Evolutionary conservation across 2,888 invertebrate species (phyloP).

Genomic region (Tachina lurida): DNA sequence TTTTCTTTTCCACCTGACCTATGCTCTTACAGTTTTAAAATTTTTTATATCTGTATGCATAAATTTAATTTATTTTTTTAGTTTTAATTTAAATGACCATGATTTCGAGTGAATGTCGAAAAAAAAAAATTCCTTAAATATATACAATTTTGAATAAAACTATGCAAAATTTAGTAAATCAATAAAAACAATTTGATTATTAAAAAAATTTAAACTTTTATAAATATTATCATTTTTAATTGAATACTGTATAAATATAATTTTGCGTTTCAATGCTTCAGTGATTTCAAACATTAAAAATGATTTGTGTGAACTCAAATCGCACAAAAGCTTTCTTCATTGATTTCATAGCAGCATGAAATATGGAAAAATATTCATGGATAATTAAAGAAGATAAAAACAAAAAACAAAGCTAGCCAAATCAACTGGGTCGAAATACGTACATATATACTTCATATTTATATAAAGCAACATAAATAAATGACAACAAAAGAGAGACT

Average conservation of each 20-base stretch:
- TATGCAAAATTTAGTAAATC: neutral
- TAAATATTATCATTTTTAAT: slow-evolving; percentile 5
- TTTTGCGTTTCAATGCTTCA: slow-evolving; percentile 33
- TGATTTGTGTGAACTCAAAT: slow-evolving; percentile 25
- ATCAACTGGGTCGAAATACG: slow-evolving; percentile 61
- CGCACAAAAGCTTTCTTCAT: neutral
- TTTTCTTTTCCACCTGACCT: too few species aligned
- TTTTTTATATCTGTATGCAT: too few species aligned
- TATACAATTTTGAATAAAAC: neutral
- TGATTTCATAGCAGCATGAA: slow-evolving; percentile 25
- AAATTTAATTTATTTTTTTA: too few species aligned
- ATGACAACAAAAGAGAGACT: slow-evolving; percentile 5
- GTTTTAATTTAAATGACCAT: too few species aligned
- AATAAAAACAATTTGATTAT: neutral
- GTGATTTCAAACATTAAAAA: slow-evolving; percentile 25
- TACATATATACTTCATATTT: neutral
- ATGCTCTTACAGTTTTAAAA: too few species aligned
- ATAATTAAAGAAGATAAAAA: slow-evolving; percentile 28
- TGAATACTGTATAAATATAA: slow-evolving; percentile 4
- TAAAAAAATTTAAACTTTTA: neutral
- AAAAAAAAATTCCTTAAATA: neutral
- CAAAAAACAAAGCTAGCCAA: slow-evolving; percentile 13
- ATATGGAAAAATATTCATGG: slow-evolving; percentile 26
- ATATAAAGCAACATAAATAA: slow-evolving; percentile 3
- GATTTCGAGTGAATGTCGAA: too few species aligned